Percentiles rank a stretch among this genome's conserved stretches.
Evolutionary conservation across 2,888 invertebrate species (phyloP).

Genomic region (Antitype chi): DNA sequence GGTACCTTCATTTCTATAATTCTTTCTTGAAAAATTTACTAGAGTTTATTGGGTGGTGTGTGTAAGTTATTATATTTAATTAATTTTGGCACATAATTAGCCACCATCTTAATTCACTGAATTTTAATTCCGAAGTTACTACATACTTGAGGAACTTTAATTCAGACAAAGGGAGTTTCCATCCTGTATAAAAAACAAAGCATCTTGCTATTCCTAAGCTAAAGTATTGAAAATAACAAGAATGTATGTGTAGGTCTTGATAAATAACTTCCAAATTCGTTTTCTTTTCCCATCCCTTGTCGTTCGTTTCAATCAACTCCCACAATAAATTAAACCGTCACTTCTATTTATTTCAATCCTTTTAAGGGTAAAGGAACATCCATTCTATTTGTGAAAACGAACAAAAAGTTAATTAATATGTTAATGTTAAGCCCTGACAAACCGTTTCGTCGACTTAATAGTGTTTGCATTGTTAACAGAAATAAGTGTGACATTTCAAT

Average conservation of each 20-base stretch:
- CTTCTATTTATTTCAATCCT: constrained; percentile 25
- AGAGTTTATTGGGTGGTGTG: background rate
- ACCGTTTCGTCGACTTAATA: constrained; percentile 28
- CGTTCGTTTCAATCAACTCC: constrained; percentile 7
- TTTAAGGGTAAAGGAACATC: constrained; percentile 4
- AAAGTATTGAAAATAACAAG: background rate
- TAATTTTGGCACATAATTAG: background rate
- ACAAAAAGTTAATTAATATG: constrained; percentile 49
- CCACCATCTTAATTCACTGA: background rate
- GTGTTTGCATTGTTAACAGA: constrained; percentile 44
- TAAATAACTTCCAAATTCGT: background rate
- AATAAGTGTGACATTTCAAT: constrained; percentile 51
- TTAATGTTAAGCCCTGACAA: constrained; percentile 14
- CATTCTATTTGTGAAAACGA: constrained; percentile 29
- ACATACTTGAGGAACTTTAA: no score
- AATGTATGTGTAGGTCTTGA: background rate
- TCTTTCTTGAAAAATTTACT: background rate
- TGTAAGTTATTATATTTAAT: background rate
- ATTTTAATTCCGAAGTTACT: background rate
- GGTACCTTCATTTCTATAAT: background rate
- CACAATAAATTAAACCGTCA: constrained; percentile 27
- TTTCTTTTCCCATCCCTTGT: background rate
- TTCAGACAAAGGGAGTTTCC: background rate
- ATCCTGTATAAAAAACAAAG: background rate
- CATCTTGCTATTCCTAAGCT: background rate